Evolutionary conservation across 2,888 invertebrate genomes (phyloP).

Genomic region (Acheta domesticus): DNA sequence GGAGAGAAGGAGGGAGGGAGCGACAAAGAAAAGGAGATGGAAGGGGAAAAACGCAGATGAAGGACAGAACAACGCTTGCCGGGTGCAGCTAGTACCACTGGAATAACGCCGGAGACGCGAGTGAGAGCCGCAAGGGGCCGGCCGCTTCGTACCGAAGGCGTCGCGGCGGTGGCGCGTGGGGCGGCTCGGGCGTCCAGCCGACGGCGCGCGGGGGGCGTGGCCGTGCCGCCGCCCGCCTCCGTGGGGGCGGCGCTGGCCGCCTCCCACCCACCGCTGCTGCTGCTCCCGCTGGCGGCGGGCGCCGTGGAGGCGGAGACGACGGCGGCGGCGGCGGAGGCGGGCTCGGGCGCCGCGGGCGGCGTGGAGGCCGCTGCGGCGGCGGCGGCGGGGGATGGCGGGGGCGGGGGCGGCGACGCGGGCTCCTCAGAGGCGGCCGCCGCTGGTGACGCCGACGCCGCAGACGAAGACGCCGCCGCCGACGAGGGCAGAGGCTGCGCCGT

Average conservation of each 20-base stretch:
- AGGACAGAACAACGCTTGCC: too few relatives aligned
- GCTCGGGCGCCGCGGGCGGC: background rate
- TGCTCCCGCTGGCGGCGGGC: constrained; percentile 20
- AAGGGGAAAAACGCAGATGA: too few relatives aligned
- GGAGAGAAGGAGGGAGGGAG: too few relatives aligned
- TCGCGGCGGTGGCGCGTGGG: constrained; percentile 41
- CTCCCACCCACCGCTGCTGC: background rate
- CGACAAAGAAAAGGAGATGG: too few relatives aligned
- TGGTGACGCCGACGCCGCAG: background rate
- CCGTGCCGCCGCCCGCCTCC: background rate
- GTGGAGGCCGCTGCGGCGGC: background rate
- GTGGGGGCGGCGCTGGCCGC: constrained; percentile 21
- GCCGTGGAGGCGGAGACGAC: constrained; percentile 3
- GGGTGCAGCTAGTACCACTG: too few relatives aligned
- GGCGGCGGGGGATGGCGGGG: background rate
- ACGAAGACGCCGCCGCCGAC: background rate
- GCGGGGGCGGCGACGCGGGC: background rate
- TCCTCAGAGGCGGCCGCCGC: background rate
- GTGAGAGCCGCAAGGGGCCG: accelerated
- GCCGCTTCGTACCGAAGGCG: constrained; percentile 30
- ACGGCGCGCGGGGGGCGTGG: background rate
- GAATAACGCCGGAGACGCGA: too few relatives aligned
- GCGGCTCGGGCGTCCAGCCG: constrained; percentile 34
- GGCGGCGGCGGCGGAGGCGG: background rate
- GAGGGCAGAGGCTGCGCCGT: background rate